Conservation (phyloP, 2,888 invertebrate species). For the Nephrotoma guestfalica region DNA sequence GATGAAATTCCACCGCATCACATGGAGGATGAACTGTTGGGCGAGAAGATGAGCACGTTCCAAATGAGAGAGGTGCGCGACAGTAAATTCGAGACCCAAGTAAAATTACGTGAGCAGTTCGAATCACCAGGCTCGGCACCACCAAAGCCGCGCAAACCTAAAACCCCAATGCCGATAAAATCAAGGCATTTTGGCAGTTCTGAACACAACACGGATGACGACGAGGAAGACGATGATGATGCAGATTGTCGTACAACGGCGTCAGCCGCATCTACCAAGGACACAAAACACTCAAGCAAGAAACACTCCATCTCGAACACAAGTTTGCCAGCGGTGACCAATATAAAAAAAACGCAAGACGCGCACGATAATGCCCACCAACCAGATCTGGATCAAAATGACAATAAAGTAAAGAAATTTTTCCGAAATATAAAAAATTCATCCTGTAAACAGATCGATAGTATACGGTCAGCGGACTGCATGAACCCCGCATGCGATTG, state of each 20-base stretch:
- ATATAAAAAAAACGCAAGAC: neutral
- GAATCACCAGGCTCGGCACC: neutral
- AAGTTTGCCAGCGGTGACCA: neutral
- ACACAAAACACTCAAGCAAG: constrained; percentile 9
- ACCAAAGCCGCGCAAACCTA: neutral
- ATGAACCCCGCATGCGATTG: neutral
- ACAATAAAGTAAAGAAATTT: constrained; percentile 1
- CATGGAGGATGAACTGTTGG: neutral
- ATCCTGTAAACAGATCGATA: neutral
- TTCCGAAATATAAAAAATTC: neutral
- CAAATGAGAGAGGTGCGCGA: neutral
- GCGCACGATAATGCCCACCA: neutral
- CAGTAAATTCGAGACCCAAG: neutral
- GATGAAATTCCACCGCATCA: neutral
- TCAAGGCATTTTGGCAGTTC: neutral
- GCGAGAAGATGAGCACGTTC: neutral
- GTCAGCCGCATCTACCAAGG: constrained; percentile 26
- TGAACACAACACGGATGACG: neutral
- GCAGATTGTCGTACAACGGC: constrained; percentile 28
- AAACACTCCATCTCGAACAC: neutral
- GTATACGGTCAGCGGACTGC: neutral
- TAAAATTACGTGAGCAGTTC: neutral
- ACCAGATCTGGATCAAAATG: neutral
- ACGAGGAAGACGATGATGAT: constrained; percentile 10
- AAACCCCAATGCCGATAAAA: neutral